A percentile compares a stretch with the other conserved stretches of the same genome.
Evolutionary conservation across 2,797 vertebrate species (phyloP).

Genomic region (Pipistrellus nathusii): DNA sequence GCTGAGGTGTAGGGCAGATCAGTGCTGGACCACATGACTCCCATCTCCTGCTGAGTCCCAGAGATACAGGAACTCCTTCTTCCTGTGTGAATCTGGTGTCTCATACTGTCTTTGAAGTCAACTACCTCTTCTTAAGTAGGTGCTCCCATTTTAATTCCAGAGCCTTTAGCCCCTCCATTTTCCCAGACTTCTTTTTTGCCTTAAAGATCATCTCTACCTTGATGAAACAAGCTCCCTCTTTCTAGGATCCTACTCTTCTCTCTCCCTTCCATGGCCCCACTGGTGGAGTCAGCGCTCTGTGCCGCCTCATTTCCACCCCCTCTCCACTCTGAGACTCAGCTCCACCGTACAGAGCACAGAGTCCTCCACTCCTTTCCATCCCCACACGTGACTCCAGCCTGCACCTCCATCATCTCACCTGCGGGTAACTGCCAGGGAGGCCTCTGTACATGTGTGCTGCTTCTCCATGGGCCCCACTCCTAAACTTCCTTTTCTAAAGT

Average conservation of each 20-base stretch:
- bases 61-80: background rate
- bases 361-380: rapidly evolving
- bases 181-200: background rate
- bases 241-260: background rate
- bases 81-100: background rate
- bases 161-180: background rate
- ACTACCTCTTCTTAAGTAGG: background rate
- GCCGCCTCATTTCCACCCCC: background rate
- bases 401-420: background rate
- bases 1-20: background rate
- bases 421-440: background rate
- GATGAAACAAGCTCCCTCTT: background rate
- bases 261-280: background rate
- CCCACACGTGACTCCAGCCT: too few species aligned
- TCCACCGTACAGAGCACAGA: background rate
- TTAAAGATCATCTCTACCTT: background rate
- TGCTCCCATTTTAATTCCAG: background rate
- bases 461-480: background rate
- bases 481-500: background rate
- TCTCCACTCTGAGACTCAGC: background rate
- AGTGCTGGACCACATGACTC: background rate
- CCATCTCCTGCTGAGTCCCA: background rate
- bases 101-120: background rate
- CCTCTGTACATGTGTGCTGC: rapidly evolving
- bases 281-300: background rate